These are phyloP conservation scores for Oryzias sinensis DNA, from an alignment of 2,797 vertebrate species.

Conservation along the genomic window DNA sequence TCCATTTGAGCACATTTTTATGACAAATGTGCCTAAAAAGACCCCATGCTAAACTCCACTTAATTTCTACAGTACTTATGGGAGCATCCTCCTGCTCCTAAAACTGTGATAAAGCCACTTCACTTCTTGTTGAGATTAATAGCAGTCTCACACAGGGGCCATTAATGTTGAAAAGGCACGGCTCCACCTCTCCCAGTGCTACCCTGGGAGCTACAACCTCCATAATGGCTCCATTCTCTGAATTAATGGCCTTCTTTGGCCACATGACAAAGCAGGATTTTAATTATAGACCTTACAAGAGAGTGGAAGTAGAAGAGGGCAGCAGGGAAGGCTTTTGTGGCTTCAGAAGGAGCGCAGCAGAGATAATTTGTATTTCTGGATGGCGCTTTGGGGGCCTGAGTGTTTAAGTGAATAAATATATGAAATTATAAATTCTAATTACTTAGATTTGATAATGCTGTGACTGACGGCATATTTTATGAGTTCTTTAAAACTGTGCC, in stretches of 20 bases:
- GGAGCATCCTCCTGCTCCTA: constrained; percentile 35
- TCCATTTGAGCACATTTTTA: constrained; percentile 2
- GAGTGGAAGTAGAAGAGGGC: constrained; percentile 22
- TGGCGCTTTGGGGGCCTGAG: background rate
- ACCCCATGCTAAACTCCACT: constrained; percentile 45
- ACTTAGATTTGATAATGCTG: background rate
- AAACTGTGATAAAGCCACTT: constrained; percentile 57
- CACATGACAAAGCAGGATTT: constrained; percentile 47
- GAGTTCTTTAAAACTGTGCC: too few relatives aligned
- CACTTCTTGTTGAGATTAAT: constrained; percentile 68
- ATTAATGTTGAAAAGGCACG: constrained; percentile 58
- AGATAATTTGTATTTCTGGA: constrained; percentile 27
- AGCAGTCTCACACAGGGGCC: constrained; percentile 42
- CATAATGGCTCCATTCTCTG: constrained; percentile 52
- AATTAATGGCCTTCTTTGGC: constrained; percentile 56
- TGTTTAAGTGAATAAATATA: constrained; percentile 13
- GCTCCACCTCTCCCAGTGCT: constrained; percentile 50
- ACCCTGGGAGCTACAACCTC: constrained; percentile 53
- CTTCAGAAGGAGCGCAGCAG: constrained; percentile 18
- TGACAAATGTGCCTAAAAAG: constrained; percentile 33
- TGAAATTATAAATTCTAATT: constrained; percentile 4
- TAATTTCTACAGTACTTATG: constrained; percentile 44
- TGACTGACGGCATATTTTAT: background rate
- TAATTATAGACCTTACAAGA: constrained; percentile 52
- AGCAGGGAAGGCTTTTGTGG: constrained; percentile 43